Percentiles rank a stretch among this genome's conserved stretches.
Conservation (phyloP, 2,888 invertebrate species). For the Criorhina ranunculi region DNA sequence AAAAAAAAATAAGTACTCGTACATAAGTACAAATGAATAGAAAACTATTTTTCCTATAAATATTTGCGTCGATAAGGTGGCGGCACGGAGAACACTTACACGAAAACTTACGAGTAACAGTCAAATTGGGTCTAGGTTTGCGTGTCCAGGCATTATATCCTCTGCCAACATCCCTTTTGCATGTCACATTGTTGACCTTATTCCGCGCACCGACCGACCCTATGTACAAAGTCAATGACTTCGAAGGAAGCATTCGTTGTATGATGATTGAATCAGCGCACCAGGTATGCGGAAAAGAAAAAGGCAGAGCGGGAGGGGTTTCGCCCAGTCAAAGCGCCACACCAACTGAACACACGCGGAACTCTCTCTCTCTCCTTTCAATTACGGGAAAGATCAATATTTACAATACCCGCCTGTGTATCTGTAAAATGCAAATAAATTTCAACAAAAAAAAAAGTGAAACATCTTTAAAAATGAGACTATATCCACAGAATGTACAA, state of each 20-base stretch:
- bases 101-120: not conserved
- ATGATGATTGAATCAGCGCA: slow-evolving; percentile 35
- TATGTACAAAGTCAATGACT: slow-evolving; percentile 70
- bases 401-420: slow-evolving; percentile 48
- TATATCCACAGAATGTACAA: slow-evolving; percentile 50
- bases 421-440: slow-evolving; percentile 69
- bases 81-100: not conserved
- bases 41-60: slow-evolving; percentile 14
- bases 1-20: slow-evolving; percentile 33
- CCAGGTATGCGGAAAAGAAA: slow-evolving; percentile 53
- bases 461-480: slow-evolving; percentile 63
- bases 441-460: slow-evolving; percentile 42
- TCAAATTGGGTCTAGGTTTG: slow-evolving; percentile 74
- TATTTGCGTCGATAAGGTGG: slow-evolving; percentile 9
- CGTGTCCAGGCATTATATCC: slow-evolving; percentile 50
- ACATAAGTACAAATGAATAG: slow-evolving; percentile 11
- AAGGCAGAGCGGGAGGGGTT: slow-evolving; percentile 9
- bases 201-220: slow-evolving; percentile 50
- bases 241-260: not conserved
- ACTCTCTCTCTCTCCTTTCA: slow-evolving; percentile 57
- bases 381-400: slow-evolving; percentile 70
- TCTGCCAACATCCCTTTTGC: slow-evolving; percentile 28
- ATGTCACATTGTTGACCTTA: slow-evolving; percentile 69
- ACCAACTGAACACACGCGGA: slow-evolving; percentile 55
- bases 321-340: slow-evolving; percentile 16